These are phyloP conservation scores for Ptilorrhoa leucosticta DNA, from an alignment of 2,113 vertebrate species.

Conservation along the genomic window DNA sequence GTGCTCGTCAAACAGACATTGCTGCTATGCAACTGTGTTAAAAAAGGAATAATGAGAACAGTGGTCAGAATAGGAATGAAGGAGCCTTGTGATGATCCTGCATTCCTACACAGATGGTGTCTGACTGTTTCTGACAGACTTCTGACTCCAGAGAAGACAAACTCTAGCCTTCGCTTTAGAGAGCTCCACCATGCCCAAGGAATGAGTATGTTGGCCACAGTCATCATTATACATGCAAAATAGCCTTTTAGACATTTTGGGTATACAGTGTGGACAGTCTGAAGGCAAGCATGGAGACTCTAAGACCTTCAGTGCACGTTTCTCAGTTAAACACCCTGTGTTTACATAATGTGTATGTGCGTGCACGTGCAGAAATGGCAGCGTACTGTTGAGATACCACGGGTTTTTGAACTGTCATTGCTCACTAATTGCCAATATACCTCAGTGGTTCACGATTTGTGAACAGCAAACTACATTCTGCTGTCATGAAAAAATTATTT, in stretches of 20 bases:
- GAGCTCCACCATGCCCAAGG: neutral
- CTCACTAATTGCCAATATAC: neutral
- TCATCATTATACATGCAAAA: neutral
- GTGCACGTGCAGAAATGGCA: fast-evolving
- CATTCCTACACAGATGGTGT: neutral
- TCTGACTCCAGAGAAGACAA: neutral
- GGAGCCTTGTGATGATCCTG: neutral
- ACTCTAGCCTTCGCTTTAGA: neutral
- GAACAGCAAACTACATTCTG: neutral
- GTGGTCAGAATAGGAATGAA: neutral
- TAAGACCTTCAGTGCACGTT: neutral
- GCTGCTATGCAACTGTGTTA: neutral
- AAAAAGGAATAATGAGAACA: neutral
- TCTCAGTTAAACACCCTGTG: neutral
- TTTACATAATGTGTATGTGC: neutral
- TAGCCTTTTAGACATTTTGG: neutral
- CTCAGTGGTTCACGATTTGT: neutral
- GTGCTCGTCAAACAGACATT: neutral
- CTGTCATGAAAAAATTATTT: neutral
- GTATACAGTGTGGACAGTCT: neutral
- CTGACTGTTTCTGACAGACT: neutral
- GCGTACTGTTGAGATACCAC: neutral
- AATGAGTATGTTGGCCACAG: neutral
- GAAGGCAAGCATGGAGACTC: neutral
- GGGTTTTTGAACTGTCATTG: neutral